Base-by-base conservation (phyloP, 2,797 vertebrate species). In the Rallus crepitans region DNA sequence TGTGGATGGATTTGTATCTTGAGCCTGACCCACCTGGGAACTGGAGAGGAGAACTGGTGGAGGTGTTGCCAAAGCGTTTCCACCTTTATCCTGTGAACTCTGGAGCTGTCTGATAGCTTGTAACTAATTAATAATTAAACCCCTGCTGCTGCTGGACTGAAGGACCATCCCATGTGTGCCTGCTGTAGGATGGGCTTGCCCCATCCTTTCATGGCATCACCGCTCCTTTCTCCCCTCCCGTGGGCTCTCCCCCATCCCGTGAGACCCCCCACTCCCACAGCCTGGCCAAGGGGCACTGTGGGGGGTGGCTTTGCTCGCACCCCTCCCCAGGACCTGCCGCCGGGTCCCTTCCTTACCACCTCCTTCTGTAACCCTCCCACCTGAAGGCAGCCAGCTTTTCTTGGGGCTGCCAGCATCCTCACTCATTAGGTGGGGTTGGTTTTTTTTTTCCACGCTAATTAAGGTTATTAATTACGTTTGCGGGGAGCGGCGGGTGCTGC, bases 191-290 rank as follows among this genome's bases (percentile, higher is more conserved):
- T 5, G 30, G 2, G 27, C 5, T 88, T 4, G 8, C 35, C 50
- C 64, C 15, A 2, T 9, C 64, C 5, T 0, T 19, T 23, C 35
- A 1, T 1, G 20, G 14, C 70, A 16, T 45, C 76, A 2, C 57
- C 69, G 27, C 1, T 4, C 1, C 15, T 14, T 33, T 23, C 14
- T 5, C 69, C 21, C 0, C 45, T 47, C 21, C 56, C 0, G 3
- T 1, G 4, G 61, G 35, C 39, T 23, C 14, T 5, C 69, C 21
- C 0, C 45, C 12, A 45, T 23, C 56, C 65, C 6, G 0, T 10
- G 69, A n/a, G 47, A 33, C 39, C 69, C 33, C 37, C 37, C 61
- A 20, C 3, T 47, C 16, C 55, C 2, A 2, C 1, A 1, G 33
- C 35, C 5, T 8, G 14, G 47, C 31, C 0, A 1, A 48, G 40